Conservation (phyloP, 2,113 vertebrate genomes). For the Channa maculata region DNA sequence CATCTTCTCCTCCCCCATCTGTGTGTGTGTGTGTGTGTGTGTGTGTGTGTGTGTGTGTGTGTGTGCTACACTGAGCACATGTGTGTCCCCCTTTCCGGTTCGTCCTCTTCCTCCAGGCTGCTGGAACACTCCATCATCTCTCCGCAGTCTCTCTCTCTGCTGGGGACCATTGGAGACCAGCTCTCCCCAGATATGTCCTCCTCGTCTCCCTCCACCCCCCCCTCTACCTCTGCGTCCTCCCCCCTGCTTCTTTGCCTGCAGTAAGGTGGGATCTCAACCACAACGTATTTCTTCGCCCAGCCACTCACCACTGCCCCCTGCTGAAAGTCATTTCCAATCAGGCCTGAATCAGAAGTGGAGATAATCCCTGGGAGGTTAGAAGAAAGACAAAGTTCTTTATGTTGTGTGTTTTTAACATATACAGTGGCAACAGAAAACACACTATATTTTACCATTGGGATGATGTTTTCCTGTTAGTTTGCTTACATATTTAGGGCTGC, state of each 20-base stretch:
- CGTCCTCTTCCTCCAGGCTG: constrained; percentile 80
- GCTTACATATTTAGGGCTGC: too few relatives aligned
- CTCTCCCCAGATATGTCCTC: constrained; percentile 57
- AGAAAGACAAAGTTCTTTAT: neutral
- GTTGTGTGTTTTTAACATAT: too few relatives aligned
- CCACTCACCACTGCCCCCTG: constrained; percentile 81
- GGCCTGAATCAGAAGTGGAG: constrained; percentile 79
- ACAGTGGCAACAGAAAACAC: too few relatives aligned
- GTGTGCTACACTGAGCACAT: constrained; percentile 29
- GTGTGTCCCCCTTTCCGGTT: neutral
- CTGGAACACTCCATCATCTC: constrained; percentile 94
- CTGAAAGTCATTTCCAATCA: constrained; percentile 79
- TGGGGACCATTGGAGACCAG: constrained; percentile 65
- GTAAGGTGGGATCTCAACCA: constrained; percentile 93
- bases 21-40: neutral
- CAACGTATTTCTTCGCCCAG: constrained; percentile 89
- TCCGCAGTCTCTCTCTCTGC: constrained; percentile 82
- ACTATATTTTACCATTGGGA: too few relatives aligned
- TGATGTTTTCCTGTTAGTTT: too few relatives aligned
- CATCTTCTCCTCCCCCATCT: neutral
- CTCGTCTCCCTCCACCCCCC: neutral
- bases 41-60: neutral
- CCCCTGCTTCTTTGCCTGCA: constrained; percentile 70
- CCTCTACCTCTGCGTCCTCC: constrained; percentile 4
- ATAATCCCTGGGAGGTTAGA: constrained; percentile 29